A percentile compares a stretch with the other conserved stretches of the same genome.
These are phyloP conservation scores for Castor canadensis DNA, from an alignment of 2,113 vertebrate species.

Conservation along the genomic window DNA sequence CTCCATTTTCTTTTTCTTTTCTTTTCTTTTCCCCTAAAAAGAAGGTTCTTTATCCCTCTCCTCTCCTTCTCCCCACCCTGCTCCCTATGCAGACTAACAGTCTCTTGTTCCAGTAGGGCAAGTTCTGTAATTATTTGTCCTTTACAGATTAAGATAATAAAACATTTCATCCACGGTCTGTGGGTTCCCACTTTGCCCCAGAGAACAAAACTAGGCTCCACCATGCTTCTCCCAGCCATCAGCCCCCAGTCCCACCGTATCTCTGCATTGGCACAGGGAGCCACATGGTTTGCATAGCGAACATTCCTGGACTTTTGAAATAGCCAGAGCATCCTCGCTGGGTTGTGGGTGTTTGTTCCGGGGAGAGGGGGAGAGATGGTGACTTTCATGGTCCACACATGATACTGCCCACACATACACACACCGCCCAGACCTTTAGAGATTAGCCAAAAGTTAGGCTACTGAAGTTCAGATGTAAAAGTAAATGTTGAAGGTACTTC, in stretches of 20 bases:
- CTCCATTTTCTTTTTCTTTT: not conserved
- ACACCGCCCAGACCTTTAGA: not conserved
- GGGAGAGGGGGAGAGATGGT: slow-evolving; percentile 1
- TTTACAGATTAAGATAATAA: slow-evolving; percentile 47
- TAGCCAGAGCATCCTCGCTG: slow-evolving; percentile 5
- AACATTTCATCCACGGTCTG: not conserved
- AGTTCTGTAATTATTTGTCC: slow-evolving; percentile 48
- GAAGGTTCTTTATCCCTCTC: not conserved
- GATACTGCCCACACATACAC: not conserved
- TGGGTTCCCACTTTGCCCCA: not conserved
- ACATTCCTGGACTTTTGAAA: slow-evolving; percentile 70
- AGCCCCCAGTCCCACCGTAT: slow-evolving; percentile 38
- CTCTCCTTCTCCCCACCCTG: not conserved
- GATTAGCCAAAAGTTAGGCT: not conserved
- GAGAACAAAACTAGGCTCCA: not conserved
- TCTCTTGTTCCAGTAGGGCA: slow-evolving; percentile 27
- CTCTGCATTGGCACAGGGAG: slow-evolving; percentile 46
- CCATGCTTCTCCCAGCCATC: not conserved
- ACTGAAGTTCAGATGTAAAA: not conserved
- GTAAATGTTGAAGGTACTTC: not conserved
- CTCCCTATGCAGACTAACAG: not conserved
- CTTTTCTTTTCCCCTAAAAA: not conserved
- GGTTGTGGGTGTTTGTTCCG: slow-evolving; percentile 73
- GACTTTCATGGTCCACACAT: not conserved
- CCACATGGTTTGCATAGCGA: slow-evolving; percentile 72